Conservation (phyloP, 1,140 invertebrate species). For the Leptonema lineaticorne region DNA sequence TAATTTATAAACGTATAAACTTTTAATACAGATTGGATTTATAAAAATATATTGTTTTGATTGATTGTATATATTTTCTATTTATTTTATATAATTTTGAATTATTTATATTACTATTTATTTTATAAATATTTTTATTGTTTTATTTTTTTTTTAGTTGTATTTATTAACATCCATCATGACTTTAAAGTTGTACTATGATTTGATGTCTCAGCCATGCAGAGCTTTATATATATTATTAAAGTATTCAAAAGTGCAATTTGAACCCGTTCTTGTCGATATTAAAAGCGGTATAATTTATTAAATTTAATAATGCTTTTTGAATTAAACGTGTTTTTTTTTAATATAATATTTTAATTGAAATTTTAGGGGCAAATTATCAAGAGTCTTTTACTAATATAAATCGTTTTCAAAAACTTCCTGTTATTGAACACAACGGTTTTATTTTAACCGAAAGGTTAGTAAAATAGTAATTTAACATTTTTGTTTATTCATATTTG, state of each 20-base stretch:
- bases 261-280: slow-evolving; percentile 59
- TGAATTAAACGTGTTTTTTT: too few species aligned
- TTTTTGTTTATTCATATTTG: too few species aligned
- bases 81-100: too few species aligned
- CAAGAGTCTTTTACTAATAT: slow-evolving; percentile 69
- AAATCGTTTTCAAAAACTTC: slow-evolving; percentile 76
- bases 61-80: too few species aligned
- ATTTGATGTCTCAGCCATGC: slow-evolving; percentile 75
- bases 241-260: slow-evolving; percentile 64
- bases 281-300: slow-evolving; percentile 58
- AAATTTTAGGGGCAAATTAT: slow-evolving; percentile 68
- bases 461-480: too few species aligned
- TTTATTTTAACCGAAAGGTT: slow-evolving; percentile 82
- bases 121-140: too few species aligned
- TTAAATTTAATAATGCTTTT: neutral
- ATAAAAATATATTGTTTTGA: too few species aligned
- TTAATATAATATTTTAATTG: neutral
- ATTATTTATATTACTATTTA: too few species aligned
- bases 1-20: too few species aligned
- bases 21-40: too few species aligned
- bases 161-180: too few species aligned
- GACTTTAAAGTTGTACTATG: slow-evolving; percentile 66
- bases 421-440: slow-evolving; percentile 76
- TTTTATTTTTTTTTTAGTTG: too few species aligned
- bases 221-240: slow-evolving; percentile 73